Conservation (phyloP, 2,113 vertebrate genomes). For the Lophochroa leadbeateri region DNA sequence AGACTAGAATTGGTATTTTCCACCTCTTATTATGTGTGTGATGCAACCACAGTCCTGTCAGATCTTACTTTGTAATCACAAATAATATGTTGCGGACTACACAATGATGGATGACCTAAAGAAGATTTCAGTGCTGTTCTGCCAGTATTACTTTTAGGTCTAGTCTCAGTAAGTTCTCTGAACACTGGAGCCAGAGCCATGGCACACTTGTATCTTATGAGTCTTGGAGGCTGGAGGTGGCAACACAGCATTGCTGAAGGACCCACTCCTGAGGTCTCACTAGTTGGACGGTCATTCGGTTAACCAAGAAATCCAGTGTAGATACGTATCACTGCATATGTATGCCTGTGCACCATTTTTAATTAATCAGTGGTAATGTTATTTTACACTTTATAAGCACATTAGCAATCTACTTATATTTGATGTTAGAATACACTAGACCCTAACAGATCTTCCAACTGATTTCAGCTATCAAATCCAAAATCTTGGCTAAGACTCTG, state of each 20-base stretch:
- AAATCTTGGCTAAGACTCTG: not conserved
- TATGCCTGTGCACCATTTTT: not conserved
- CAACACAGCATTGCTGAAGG: not conserved
- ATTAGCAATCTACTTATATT: not conserved
- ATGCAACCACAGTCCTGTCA: not conserved
- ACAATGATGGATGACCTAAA: not conserved
- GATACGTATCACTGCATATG: not conserved
- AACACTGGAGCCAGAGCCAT: not conserved
- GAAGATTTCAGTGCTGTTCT: not conserved
- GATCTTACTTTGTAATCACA: not conserved
- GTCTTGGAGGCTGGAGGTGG: not conserved
- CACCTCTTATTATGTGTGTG: not conserved
- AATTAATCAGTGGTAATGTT: not conserved
- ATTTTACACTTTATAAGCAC: not conserved
- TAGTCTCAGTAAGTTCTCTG: not conserved
- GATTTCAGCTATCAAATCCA: not conserved
- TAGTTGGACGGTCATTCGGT: accelerated
- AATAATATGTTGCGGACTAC: not conserved
- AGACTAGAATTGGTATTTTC: not conserved
- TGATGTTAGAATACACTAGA: not conserved
- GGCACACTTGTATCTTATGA: not conserved
- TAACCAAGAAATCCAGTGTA: not conserved
- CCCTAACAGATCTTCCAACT: not conserved
- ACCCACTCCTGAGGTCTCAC: not conserved
- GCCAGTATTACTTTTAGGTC: not conserved